Percentiles rank a stretch among this genome's conserved stretches.
These are phyloP conservation scores for Perca flavescens DNA, from an alignment of 2,113 vertebrate species.

Conservation along the genomic window DNA sequence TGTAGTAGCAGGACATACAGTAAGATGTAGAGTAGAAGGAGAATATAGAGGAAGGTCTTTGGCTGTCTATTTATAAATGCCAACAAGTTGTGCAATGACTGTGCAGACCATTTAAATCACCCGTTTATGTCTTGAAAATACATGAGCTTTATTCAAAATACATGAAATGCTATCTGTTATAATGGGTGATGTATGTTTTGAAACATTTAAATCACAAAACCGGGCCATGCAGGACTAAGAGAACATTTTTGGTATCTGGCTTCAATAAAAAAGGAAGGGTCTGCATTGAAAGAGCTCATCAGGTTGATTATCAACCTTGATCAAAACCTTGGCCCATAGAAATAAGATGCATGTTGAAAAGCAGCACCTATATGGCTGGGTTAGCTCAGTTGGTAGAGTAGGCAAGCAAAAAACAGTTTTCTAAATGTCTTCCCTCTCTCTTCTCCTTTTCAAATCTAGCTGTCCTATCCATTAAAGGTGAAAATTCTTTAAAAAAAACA, in stretches of 20 bases:
- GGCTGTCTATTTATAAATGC: too few species aligned
- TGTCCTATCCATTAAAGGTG: too few species aligned
- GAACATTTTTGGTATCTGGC: background rate
- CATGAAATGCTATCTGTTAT: background rate
- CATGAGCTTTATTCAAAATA: conserved; percentile 6
- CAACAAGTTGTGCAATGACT: too few species aligned
- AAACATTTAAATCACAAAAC: background rate
- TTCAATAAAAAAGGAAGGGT: background rate
- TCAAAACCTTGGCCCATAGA: background rate
- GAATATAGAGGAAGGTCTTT: too few species aligned
- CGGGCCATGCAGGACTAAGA: background rate
- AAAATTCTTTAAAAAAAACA: too few species aligned
- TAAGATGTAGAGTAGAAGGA: too few species aligned
- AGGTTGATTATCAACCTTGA: background rate
- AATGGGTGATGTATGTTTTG: background rate
- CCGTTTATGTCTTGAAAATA: background rate
- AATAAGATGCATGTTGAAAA: background rate
- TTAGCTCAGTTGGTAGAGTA: too few species aligned
- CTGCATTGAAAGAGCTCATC: background rate
- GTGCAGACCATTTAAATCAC: too few species aligned
- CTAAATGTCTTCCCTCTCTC: too few species aligned
- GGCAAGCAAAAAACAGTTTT: too few species aligned
- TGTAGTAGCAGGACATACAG: too few species aligned
- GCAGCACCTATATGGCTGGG: background rate
- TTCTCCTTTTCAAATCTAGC: too few species aligned